Evolutionary conservation across 2,113 vertebrate species (phyloP), one percentile per base, ranked within the genome.

Genomic region (Carettochelys insculpta): DNA sequence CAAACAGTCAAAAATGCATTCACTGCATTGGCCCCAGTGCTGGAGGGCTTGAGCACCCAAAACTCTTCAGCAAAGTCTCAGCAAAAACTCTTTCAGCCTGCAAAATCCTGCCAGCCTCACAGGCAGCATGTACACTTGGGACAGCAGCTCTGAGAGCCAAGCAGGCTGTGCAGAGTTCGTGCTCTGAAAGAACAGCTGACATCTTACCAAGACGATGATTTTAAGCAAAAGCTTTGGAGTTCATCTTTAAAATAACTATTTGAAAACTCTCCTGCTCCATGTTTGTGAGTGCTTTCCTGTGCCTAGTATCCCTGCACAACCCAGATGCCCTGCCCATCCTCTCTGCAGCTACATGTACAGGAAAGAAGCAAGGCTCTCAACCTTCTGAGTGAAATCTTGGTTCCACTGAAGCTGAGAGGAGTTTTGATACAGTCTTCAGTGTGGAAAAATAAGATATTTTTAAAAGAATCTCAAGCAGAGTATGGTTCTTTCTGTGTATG

Each of bases 61-160:
- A 88, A 29, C 45, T 2, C 90, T 1, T 2, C 86, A 45, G 84
- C 0, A 29, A 92, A 85, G 76, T 48, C 87, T n/a, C n/a, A n/a
- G n/a, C n/a, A n/a, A 88, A 87, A 50, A 83, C 91, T 31, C 47
- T 3, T 54, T 58, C 50, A 82, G 48, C 48, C 68, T 16, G 2
- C 56, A 45, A 87, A 24, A 88, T 43, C 89, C 91, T 86, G 68
- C 0, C 4, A n/a, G 56, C 65, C 78, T 89, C 41, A 65, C 89
- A 80, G 78, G 84, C 91, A 87, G 41, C 7, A 73, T 43, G 50
- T 77, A 56, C 80, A 88, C 88, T 88, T 90, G 83, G 87, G 87
- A 93, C 90, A 84, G 82, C 48, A 68, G 17, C 34, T 79, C 77
- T 61, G 43, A 25, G 77, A 77, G 79, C 45, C 81, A 82, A 41